Evolutionary conservation across 1,140 invertebrate genomes (phyloP).

Genomic region (Drosophila chauvacae): DNA sequence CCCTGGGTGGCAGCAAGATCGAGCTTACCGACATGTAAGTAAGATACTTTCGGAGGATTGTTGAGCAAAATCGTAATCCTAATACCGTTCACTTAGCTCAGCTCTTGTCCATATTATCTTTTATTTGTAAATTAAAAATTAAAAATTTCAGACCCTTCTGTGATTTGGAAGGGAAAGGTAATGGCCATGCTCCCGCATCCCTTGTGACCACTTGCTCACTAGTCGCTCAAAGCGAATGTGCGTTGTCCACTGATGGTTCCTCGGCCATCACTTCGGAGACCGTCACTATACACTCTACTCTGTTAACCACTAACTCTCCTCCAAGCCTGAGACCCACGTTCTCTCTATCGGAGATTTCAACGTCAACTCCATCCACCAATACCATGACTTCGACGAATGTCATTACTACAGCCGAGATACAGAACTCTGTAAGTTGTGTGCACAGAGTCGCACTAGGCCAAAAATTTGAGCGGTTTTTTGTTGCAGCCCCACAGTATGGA

Average conservation of each 20-base stretch:
- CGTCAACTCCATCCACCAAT: conserved; percentile 60
- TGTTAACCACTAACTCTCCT: conserved; percentile 39
- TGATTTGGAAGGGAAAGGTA: conserved; percentile 7
- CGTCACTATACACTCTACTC: conserved; percentile 42
- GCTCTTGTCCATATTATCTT: no score
- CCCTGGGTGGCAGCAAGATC: conserved; percentile 68
- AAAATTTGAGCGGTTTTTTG: background rate
- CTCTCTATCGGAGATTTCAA: conserved; percentile 38
- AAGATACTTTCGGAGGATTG: background rate
- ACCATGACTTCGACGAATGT: conserved; percentile 58
- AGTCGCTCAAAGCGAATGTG: conserved; percentile 15
- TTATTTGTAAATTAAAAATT: no score
- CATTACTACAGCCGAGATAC: conserved; percentile 62
- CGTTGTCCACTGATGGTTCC: conserved; percentile 27
- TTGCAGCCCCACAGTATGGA: conserved; percentile 40
- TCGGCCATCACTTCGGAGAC: conserved; percentile 30
- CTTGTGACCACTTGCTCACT: conserved; percentile 53
- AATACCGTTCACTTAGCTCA: no score
- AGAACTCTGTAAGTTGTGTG: conserved; percentile 43
- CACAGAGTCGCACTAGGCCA: no score
- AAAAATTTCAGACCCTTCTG: conserved; percentile 46
- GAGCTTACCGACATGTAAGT: conserved; percentile 76
- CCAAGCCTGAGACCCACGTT: conserved; percentile 51
- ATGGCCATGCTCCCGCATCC: conserved; percentile 46
- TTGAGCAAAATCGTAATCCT: no score